Conservation (phyloP, 2,113 vertebrate species). For the Scomber scombrus region DNA sequence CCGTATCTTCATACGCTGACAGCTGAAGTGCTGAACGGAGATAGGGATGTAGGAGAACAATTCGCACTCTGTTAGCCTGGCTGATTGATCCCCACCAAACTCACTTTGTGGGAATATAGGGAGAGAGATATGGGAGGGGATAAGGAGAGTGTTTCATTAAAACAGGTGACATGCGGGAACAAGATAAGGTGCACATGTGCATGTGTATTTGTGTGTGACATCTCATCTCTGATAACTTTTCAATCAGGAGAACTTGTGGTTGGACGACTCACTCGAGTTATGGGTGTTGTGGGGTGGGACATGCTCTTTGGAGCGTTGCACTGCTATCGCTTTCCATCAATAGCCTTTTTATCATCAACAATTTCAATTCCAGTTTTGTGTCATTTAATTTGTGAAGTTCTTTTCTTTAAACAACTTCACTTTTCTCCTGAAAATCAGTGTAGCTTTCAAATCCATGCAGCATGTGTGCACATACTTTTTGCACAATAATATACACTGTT, state of each 20-base stretch:
- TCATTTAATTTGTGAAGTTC: constrained; percentile 19
- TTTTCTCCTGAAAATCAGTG: constrained; percentile 16
- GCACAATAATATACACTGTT: background rate
- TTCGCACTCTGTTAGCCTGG: constrained; percentile 64
- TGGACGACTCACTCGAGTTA: constrained; percentile 57
- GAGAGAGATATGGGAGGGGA: constrained; percentile 63
- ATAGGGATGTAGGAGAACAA: constrained; percentile 68
- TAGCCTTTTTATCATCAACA: constrained; percentile 43
- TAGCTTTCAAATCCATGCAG: constrained; percentile 5
- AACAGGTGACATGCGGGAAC: constrained; percentile 75
- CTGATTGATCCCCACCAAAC: constrained; percentile 74
- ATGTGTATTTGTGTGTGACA: constrained; percentile 65
- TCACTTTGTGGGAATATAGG: constrained; percentile 62
- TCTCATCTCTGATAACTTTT: constrained; percentile 74
- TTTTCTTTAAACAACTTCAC: constrained; percentile 23
- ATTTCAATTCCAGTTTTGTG: constrained; percentile 55
- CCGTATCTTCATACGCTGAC: constrained; percentile 50
- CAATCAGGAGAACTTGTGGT: constrained; percentile 65
- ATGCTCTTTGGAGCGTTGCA: constrained; percentile 25
- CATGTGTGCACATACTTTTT: background rate
- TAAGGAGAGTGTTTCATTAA: constrained; percentile 80
- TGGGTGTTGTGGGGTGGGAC: constrained; percentile 39
- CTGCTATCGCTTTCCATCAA: constrained; percentile 47
- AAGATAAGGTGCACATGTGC: constrained; percentile 70
- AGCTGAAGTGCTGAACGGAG: constrained; percentile 65